phyloP scores from a whole-genome alignment of 2,113 vertebrate species.

The Montifringilla adamsi region DNA sequence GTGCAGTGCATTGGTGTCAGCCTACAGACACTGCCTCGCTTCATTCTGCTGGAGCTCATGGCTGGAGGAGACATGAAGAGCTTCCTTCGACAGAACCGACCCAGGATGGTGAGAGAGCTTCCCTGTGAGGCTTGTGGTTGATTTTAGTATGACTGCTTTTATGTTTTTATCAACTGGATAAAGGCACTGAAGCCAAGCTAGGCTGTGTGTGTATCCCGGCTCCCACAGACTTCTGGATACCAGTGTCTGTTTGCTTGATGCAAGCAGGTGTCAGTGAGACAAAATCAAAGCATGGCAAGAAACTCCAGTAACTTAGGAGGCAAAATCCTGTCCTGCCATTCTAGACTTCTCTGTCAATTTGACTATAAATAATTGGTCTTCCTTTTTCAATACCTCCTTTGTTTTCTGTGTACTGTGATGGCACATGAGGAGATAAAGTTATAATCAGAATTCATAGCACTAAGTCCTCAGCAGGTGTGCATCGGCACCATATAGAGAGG shows the following conservation, averaged over 20 bases:
- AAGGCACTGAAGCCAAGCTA: neutral
- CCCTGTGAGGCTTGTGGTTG: neutral
- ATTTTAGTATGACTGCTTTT: neutral
- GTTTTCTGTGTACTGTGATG: neutral
- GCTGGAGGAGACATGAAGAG: slow-evolving; percentile 91
- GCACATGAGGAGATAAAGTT: neutral
- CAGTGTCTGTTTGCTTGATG: neutral
- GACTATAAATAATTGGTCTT: neutral
- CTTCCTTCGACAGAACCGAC: slow-evolving; percentile 87
- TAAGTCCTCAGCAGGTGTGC: neutral
- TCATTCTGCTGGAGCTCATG: slow-evolving; percentile 94
- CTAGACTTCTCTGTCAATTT: neutral
- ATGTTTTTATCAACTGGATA: neutral
- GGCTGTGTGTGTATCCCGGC: neutral
- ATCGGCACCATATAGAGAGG: neutral
- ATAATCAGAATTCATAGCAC: neutral
- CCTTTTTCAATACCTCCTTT: neutral
- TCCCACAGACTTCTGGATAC: neutral
- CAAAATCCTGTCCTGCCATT: neutral
- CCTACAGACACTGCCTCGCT: slow-evolving; percentile 83
- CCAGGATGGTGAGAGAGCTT: slow-evolving; percentile 75
- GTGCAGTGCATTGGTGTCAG: slow-evolving; percentile 88
- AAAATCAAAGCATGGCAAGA: neutral
- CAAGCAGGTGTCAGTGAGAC: neutral
- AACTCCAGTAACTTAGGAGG: neutral